These are phyloP conservation scores for Holothuria glaberrima DNA, from an alignment of 35 echinoderm and acorn worm species.

Conservation along the genomic window DNA sequence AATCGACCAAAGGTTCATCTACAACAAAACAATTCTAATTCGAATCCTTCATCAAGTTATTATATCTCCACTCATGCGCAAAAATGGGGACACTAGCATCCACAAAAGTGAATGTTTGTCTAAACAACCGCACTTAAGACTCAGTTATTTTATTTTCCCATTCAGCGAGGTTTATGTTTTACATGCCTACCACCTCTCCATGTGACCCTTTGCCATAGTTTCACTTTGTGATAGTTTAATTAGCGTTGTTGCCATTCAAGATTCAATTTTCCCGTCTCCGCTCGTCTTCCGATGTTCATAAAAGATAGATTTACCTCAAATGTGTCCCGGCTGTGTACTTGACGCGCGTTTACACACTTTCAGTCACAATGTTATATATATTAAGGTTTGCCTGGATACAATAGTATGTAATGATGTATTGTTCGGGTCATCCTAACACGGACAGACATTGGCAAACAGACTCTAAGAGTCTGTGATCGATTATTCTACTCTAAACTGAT, in stretches of 20 bases:
- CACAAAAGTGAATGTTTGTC: too few species aligned
- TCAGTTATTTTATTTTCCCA: too few species aligned
- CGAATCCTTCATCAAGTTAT: too few species aligned
- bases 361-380: slow-evolving; percentile 39
- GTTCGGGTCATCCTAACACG: slow-evolving; percentile 31
- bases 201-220: background rate
- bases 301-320: slow-evolving; percentile 45
- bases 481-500: slow-evolving; percentile 1
- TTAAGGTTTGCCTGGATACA: slow-evolving; percentile 11
- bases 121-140: too few species aligned
- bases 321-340: slow-evolving; percentile 2
- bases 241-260: slow-evolving; percentile 39
- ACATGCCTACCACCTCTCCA: too few species aligned
- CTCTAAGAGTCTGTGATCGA: slow-evolving; percentile 18
- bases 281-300: slow-evolving; percentile 15
- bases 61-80: too few species aligned
- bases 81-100: too few species aligned
- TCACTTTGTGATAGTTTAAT: slow-evolving; percentile 44
- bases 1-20: too few species aligned
- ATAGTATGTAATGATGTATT: background rate
- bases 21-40: too few species aligned
- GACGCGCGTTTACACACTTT: background rate
- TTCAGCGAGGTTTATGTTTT: too few species aligned
- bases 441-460: slow-evolving; percentile 29
- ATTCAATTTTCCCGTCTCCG: slow-evolving; percentile 26